Conservation (phyloP, 2,888 invertebrate species). For the Amaurobius ferox region DNA sequence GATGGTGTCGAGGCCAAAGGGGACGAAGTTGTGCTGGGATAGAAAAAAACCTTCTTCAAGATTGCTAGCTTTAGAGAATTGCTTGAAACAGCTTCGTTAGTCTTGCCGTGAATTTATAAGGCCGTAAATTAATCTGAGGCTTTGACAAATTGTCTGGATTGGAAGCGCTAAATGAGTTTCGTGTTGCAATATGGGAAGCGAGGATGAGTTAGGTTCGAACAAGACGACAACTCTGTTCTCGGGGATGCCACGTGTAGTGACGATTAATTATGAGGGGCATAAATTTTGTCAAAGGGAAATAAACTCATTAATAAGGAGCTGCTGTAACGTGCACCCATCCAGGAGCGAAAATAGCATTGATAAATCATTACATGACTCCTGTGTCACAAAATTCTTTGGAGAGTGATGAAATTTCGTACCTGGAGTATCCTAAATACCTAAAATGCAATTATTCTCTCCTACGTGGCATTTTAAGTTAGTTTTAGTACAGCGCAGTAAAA, state of each 20-base stretch:
- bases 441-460: too few relatives aligned
- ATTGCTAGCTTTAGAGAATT: not conserved
- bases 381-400: not conserved
- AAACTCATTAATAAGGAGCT: constrained; percentile 1
- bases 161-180: constrained; percentile 12
- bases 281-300: constrained; percentile 16
- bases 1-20: not conserved
- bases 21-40: not conserved
- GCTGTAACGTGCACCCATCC: not conserved
- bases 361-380: constrained; percentile 1
- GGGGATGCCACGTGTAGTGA: constrained; percentile 6
- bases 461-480: too few relatives aligned
- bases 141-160: constrained; percentile 28
- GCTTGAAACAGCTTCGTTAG: constrained; percentile 19
- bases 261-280: not conserved
- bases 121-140: constrained; percentile 9
- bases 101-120: constrained; percentile 13
- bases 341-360: constrained; percentile 5
- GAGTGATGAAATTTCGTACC: not conserved
- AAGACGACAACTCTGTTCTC: not conserved
- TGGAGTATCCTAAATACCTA: not conserved
- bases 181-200: constrained; percentile 2
- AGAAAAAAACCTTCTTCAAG: not conserved
- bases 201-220: not conserved
- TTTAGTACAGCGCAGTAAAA: too few relatives aligned